Percentiles rank a stretch among this genome's conserved stretches.
These are phyloP conservation scores for Bucorvus abyssinicus DNA, from an alignment of 2,797 vertebrate genomes.

Conservation along the genomic window DNA sequence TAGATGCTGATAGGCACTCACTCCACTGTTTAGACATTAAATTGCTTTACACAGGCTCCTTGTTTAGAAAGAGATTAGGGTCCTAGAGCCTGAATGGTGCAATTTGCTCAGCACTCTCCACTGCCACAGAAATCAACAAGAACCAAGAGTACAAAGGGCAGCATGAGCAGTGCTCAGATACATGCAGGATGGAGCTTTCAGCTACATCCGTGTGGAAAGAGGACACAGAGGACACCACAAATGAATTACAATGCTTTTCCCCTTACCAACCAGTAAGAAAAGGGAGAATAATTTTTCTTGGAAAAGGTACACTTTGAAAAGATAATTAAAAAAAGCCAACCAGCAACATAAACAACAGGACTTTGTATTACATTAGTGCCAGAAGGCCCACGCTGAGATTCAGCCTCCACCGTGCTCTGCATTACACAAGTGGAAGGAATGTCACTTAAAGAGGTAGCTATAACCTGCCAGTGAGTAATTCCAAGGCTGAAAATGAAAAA, in stretches of 20 bases:
- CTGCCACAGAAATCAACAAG: not conserved
- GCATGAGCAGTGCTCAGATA: not conserved
- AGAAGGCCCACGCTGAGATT: not conserved
- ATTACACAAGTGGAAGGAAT: not conserved
- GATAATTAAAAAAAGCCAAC: not conserved
- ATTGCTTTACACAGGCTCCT: conserved; percentile 34
- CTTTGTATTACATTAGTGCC: not conserved
- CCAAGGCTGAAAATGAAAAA: not conserved
- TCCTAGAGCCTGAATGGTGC: not conserved
- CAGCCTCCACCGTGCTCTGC: not conserved
- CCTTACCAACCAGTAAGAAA: not conserved
- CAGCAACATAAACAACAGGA: not conserved
- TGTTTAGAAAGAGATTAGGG: conserved; percentile 44
- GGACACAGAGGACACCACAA: not conserved
- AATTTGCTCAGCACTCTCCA: conserved; percentile 22
- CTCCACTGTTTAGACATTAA: conserved; percentile 32
- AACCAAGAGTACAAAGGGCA: not conserved
- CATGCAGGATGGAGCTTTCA: not conserved
- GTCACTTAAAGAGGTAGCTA: not conserved
- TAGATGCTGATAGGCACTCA: conserved; percentile 9
- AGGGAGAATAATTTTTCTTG: not conserved
- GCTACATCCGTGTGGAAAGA: not conserved
- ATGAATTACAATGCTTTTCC: not conserved
- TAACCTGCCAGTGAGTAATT: not conserved
- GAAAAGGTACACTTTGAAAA: not conserved